Percentiles rank a stretch among this genome's conserved stretches.
Conservation (phyloP, 2,797 vertebrate genomes). For the Sebastes kiyomatsui region DNA sequence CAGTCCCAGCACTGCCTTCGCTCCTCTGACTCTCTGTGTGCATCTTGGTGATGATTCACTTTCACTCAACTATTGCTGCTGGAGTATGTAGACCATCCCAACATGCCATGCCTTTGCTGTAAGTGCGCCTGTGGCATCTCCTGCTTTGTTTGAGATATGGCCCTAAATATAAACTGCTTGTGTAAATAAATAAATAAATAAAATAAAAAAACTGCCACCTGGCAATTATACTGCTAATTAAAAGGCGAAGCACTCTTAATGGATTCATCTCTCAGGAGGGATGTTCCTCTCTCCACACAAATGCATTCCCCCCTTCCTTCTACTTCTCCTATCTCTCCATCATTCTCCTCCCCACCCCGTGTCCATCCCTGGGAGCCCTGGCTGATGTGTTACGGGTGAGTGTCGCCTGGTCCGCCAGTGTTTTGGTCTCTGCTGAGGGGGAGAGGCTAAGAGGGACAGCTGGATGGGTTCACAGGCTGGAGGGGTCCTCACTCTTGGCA, state of each 20-base stretch:
- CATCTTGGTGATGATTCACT: constrained; percentile 64
- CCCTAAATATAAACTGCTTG: constrained; percentile 71
- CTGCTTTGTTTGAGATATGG: constrained; percentile 54
- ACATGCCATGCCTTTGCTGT: constrained; percentile 36
- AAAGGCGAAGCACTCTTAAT: constrained; percentile 80
- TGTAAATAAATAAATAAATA: constrained; percentile 65
- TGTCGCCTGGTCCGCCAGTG: constrained; percentile 54
- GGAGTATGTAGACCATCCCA: constrained; percentile 46
- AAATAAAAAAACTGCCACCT: constrained; percentile 64
- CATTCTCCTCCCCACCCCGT: constrained; percentile 2
- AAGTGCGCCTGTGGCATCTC: constrained; percentile 61
- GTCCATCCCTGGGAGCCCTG: constrained; percentile 34
- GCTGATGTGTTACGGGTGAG: constrained; percentile 44
- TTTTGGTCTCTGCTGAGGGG: constrained; percentile 54
- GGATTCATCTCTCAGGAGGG: constrained; percentile 77
- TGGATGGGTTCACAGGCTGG: constrained; percentile 68
- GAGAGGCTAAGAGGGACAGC: constrained; percentile 66
- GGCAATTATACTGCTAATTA: constrained; percentile 84
- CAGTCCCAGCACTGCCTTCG: constrained; percentile 63
- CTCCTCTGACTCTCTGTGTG: constrained; percentile 53
- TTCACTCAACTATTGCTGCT: constrained; percentile 63
- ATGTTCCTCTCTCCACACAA: constrained; percentile 42
- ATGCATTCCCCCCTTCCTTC: constrained; percentile 21
- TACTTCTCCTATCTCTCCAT: constrained; percentile 26
- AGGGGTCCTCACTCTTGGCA: constrained; percentile 69